Conservation (phyloP, 2,888 invertebrate species). For the Cremastinae sp. region DNA sequence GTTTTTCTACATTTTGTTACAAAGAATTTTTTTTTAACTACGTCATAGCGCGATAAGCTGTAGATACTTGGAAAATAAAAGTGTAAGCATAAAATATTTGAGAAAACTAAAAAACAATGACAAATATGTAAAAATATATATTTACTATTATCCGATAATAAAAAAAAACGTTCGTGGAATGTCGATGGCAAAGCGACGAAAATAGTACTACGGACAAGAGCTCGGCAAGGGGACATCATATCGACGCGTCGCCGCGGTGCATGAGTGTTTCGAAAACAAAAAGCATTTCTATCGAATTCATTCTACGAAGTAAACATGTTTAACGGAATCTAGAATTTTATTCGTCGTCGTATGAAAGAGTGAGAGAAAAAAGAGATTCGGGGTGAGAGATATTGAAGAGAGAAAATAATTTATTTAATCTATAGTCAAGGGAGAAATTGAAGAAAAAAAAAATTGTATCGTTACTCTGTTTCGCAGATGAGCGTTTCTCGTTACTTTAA, state of each 20-base stretch:
- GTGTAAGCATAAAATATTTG: constrained; percentile 48
- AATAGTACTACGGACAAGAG: constrained; percentile 13
- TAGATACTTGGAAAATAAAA: constrained; percentile 63
- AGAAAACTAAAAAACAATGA: constrained; percentile 33
- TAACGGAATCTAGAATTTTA: constrained; percentile 55
- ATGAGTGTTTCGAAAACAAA: constrained; percentile 1
- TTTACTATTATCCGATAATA: constrained; percentile 52
- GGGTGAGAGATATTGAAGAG: constrained; percentile 14
- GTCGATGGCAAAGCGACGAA: not conserved
- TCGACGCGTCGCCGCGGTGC: constrained; percentile 35
- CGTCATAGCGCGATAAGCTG: constrained; percentile 61
- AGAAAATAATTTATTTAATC: constrained; percentile 42
- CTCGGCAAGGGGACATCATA: constrained; percentile 43
- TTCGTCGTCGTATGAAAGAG: constrained; percentile 34
- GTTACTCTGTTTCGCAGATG: constrained; percentile 11
- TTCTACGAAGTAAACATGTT: constrained; percentile 39
- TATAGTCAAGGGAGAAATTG: constrained; percentile 31
- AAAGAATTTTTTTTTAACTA: constrained; percentile 59
- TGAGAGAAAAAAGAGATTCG: constrained; percentile 2
- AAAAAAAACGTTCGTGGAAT: constrained; percentile 47
- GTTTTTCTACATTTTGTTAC: constrained; percentile 78
- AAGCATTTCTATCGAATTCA: constrained; percentile 47
- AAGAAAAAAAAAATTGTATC: constrained; percentile 17
- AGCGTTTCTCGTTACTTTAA: constrained; percentile 23
- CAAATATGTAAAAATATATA: constrained; percentile 55